Conservation (phyloP, 2,113 vertebrate genomes). For the Furnarius figulus region DNA sequence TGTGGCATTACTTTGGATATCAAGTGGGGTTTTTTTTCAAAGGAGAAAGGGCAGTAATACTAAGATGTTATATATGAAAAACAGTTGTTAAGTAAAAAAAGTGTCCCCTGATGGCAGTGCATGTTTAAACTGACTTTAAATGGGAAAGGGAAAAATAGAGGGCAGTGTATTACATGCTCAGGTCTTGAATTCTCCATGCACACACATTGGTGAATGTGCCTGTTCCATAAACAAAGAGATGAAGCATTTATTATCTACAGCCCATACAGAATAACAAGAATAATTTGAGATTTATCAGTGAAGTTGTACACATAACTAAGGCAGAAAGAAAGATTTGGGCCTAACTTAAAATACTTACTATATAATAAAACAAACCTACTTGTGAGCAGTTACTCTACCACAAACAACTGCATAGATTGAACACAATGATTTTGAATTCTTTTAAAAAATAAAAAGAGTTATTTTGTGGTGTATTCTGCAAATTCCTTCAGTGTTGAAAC, state of each 20-base stretch:
- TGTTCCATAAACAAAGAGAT: neutral
- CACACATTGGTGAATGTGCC: neutral
- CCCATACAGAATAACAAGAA: neutral
- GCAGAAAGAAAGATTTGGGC: neutral
- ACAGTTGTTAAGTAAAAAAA: neutral
- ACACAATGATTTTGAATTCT: neutral
- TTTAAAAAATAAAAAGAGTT: neutral
- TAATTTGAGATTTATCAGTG: neutral
- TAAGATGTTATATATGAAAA: neutral
- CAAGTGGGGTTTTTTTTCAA: neutral
- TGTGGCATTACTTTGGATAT: neutral
- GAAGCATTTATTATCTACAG: neutral
- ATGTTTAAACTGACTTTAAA: neutral
- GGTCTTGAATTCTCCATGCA: neutral
- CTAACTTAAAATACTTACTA: neutral
- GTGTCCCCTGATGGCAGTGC: accelerated
- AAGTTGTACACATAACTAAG: neutral
- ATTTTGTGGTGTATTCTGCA: neutral
- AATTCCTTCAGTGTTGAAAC: neutral
- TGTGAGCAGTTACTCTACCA: neutral
- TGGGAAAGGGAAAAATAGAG: neutral
- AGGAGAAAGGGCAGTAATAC: neutral
- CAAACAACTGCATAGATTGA: neutral
- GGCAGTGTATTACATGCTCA: neutral
- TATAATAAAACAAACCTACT: neutral